A percentile compares a stretch with the other conserved stretches of the same genome.
Conservation (phyloP, 2,113 vertebrate species). For the Laticauda colubrina region DNA sequence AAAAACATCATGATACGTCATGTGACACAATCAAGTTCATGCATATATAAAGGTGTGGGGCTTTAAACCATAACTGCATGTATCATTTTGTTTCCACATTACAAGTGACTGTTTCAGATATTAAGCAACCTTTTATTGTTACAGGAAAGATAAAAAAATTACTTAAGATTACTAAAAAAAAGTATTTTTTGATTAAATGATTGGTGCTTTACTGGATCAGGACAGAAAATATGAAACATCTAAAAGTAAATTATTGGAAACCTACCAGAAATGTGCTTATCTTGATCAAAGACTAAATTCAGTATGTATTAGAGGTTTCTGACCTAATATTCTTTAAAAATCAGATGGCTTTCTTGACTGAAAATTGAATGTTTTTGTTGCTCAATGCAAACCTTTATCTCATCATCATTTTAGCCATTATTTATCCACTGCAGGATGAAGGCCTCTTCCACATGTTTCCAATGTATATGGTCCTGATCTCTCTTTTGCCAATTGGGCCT, state of each 20-base stretch:
- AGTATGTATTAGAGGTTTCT: conserved; percentile 34
- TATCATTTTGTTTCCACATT: background rate
- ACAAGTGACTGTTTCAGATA: background rate
- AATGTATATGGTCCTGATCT: background rate
- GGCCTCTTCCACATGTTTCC: background rate
- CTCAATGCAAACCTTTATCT: conserved; percentile 21
- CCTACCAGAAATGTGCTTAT: conserved; percentile 25
- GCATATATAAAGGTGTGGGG: background rate
- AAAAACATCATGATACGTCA: too few relatives aligned
- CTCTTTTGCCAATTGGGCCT: background rate
- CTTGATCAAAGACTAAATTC: conserved; percentile 35
- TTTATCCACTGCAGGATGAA: background rate
- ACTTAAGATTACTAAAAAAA: background rate
- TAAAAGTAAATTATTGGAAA: conserved; percentile 9
- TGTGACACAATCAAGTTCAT: too few relatives aligned
- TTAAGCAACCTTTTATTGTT: background rate
- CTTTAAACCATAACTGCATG: background rate
- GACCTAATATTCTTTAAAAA: conserved; percentile 47
- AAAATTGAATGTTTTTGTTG: conserved; percentile 29
- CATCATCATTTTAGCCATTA: background rate
- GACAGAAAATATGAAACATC: conserved; percentile 19
- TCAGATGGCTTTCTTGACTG: conserved; percentile 30
- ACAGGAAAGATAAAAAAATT: conserved; percentile 10
- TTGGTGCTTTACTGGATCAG: conserved; percentile 28
- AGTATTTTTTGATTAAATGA: conserved; percentile 37